Base-by-base conservation (phyloP, 2,797 vertebrate species). In the Poecilia wingei region DNA sequence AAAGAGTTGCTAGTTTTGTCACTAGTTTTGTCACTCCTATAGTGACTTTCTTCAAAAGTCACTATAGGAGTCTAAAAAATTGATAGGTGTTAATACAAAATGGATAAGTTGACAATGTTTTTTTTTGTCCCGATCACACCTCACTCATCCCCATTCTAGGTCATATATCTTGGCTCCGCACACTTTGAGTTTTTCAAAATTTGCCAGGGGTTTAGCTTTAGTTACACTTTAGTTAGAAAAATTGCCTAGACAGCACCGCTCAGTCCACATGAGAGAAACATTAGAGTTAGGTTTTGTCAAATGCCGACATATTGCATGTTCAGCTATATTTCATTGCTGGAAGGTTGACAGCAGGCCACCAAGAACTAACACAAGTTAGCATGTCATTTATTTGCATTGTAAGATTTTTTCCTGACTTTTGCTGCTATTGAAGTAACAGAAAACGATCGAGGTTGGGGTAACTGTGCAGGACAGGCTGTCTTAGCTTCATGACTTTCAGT, bases 401-500 rank as follows among this genome's bases (percentile, higher is more conserved):
- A 6, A 72, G 46, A 47, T n/a, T 70, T 72, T 51, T 31, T 14
- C 2, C 68, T 14, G 68, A n/a, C 68, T 70, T 18, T 25, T 43
- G 66, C 18, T 72, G 28, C 18, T 33, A 13, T 13, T 51, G 7
- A 51, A 49, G 33, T 49, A 6, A 49, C 12, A 72, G 46, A 13
- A 73, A 49, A 51, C 1, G 20, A 73, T 7, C 13, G 33, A 28
- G 46, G 33, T 53, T 73, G 33, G 20, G 33, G 20, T 33, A 73
- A 73, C 20, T 13, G 20, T 53, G 6, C 12, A 53, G 20, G 22
- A 51, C 33, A 36, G 47, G 72, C 41, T 53, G 33, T 53, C 47
- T 51, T 45, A 39, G 33, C 68, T 73, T 36, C 72, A 36, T 73
- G 47, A 73, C 47, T 51, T 73, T 73, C 47, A 73, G 47, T 53